phyloP scores from a whole-genome alignment of 2,797 vertebrate species.

The Sebastes steindachneri region DNA sequence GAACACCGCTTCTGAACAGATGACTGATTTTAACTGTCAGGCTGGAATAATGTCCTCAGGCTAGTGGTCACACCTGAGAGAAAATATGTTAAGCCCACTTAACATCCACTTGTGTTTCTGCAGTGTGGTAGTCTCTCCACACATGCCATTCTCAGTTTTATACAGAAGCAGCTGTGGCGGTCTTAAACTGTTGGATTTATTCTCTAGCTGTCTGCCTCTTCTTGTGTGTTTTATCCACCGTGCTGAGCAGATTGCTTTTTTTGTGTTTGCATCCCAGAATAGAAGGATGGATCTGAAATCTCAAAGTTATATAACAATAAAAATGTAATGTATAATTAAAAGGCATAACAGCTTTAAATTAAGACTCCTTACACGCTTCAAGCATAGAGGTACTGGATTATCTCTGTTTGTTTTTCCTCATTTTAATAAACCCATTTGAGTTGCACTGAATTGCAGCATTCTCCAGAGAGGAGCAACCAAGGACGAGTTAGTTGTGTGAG shows the following conservation, averaged over 20 bases:
- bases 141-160: conserved; percentile 2
- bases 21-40: conserved; percentile 25
- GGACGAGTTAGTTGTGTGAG: not conserved
- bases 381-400: conserved; percentile 10
- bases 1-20: not conserved
- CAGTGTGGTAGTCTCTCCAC: conserved; percentile 28
- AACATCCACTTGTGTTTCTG: conserved; percentile 35
- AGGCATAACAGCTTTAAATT: not conserved
- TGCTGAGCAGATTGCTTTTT: conserved; percentile 4
- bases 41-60: conserved; percentile 48
- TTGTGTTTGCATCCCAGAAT: conserved; percentile 11
- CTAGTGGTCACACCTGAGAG: conserved; percentile 47
- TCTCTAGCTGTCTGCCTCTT: not conserved
- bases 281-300: conserved; percentile 2
- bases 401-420: conserved; percentile 23
- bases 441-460: conserved; percentile 35
- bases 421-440: conserved; percentile 11
- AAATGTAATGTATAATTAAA: conserved; percentile 29
- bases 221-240: not conserved
- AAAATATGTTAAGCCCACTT: conserved; percentile 50
- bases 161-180: not conserved
- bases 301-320: conserved; percentile 19
- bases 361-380: not conserved
- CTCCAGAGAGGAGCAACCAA: conserved; percentile 4
- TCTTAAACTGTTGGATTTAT: conserved; percentile 11